Base-by-base conservation (phyloP, 2,113 vertebrate genomes). In the Hemiprocne comata region DNA sequence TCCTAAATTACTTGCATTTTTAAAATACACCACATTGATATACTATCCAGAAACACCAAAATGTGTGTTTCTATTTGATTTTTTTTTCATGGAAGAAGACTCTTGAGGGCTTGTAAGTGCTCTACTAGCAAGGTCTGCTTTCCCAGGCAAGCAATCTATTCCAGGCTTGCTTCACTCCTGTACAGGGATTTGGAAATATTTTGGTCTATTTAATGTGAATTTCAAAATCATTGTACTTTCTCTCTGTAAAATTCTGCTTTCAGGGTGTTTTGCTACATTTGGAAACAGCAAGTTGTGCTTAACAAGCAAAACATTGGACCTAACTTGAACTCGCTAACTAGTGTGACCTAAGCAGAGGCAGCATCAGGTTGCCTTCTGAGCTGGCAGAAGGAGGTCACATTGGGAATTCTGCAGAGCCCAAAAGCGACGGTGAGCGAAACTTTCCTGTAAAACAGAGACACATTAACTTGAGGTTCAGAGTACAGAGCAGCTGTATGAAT, bases 381-480 rank as follows among this genome's bases (percentile, higher is more conserved):
- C 61, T 3, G 13, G 54, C 76, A 87, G 77, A 48, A 57, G 48
- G 64, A 94, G 83, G 82, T 96, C 92, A 80, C 70, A 55, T 53
- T 94, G 79, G 53, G 65, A 94, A 83, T 77, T 40, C 91, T 93
- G 77, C 48, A 42, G 75, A 91, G 80, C 61, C 72, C 76, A 91
- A 79, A 95, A 77, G 82, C 34, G 31, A 77, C 9, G 19, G 16
- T 85, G 90, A 95, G 79, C 86, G 94, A 87, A 91, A 71, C 61
- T 93, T 96, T 94, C 96, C 94, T 97, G 93, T 96, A 95, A 97
- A 97, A 97, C 9, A 5, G 82, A 94, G 80, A 97, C 75, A 96
- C 54, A 96, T 97, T 97, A 97, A 96, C 95, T 88, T 7, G 10
- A 74, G 77, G 96, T 96, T 91, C 97, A 98, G 93, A 96, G 97